Evolutionary conservation across 2,888 invertebrate genomes (phyloP), one percentile per base, ranked within the genome.

Genomic region (Scelioninae gen. 1): DNA sequence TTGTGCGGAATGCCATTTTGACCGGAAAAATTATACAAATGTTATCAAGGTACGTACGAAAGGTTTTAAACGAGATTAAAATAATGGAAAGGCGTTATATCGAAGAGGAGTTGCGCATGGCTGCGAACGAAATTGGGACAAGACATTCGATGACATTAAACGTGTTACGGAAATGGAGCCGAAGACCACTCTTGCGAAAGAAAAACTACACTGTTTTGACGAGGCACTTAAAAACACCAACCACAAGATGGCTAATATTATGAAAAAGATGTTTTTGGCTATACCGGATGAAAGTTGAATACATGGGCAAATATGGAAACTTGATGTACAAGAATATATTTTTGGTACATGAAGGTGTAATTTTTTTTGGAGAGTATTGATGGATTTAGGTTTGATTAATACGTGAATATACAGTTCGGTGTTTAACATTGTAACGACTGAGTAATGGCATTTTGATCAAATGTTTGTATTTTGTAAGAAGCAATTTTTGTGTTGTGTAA

Each of bases 111-210:
- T 92, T 31, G 93, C 94, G 0, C 91, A 91, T 77, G 92, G 93
- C 31, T 93, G 94, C 53, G 91, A 95, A 0, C 93, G 93, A 45
- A 94, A 96, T 91, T 95, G 95, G 85, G 95, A 96, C 66, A 94
- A 94, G 75, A 96, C 96, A 0, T 93, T 94, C 89, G 88, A 89
- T 1, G 94, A 94, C 87, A 94, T 95, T 32, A 94, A 94, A 58
- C 93, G 92, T 51, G 93, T 94, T 0, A 89, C 95, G 0, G 89
- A 93, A 56, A 88, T 95, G 55, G 95, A 96, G 85, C 95, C 96
- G 0, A 93, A 93, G 45, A 95, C 96, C 88, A 94, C 94, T 80
- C 94, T 95, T 3, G 94, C 94, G 0, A 93, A 93, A 69, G 93
- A 94, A 40, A 95, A 95, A 87, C 94, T 95, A 0, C 93, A 92